phyloP scores from a whole-genome alignment of 2,797 vertebrate species.

The Lepus townsendii region DNA sequence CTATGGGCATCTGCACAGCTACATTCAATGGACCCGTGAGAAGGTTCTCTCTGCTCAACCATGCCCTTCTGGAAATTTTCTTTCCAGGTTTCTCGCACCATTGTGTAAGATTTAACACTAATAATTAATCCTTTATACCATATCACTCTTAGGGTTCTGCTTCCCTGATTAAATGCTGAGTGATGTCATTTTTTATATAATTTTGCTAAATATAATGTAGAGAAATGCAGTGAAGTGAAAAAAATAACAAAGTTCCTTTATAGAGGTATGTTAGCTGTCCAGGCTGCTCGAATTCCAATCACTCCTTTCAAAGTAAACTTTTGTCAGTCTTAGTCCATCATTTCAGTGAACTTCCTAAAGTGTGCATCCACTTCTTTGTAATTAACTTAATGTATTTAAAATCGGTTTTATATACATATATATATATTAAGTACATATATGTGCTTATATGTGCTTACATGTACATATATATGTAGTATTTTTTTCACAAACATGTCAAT shows the following conservation, averaged over 20 bases:
- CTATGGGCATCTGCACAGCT: background rate
- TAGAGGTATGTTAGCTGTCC: background rate
- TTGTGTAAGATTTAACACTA: background rate
- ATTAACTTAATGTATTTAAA: slow-evolving; percentile 17
- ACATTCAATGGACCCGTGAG: background rate
- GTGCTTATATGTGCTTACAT: no score
- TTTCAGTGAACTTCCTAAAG: background rate
- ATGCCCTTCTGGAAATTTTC: background rate
- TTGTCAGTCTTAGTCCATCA: background rate
- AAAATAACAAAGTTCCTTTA: background rate
- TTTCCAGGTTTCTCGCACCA: background rate
- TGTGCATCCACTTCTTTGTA: background rate
- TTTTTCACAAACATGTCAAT: background rate
- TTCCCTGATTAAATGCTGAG: background rate
- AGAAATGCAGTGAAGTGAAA: background rate
- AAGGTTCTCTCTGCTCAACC: background rate
- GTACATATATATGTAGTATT: background rate
- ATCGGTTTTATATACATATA: background rate
- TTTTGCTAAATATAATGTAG: background rate
- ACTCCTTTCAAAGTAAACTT: slow-evolving; percentile 17
- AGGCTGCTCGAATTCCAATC: slow-evolving; percentile 35
- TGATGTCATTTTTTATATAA: background rate
- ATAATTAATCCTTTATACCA: background rate
- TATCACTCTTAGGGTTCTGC: background rate
- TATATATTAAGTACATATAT: no score